A percentile compares a stretch with the other conserved stretches of the same genome.
phyloP scores from a whole-genome alignment of 2,888 invertebrate species.

The Agrotis puta region DNA sequence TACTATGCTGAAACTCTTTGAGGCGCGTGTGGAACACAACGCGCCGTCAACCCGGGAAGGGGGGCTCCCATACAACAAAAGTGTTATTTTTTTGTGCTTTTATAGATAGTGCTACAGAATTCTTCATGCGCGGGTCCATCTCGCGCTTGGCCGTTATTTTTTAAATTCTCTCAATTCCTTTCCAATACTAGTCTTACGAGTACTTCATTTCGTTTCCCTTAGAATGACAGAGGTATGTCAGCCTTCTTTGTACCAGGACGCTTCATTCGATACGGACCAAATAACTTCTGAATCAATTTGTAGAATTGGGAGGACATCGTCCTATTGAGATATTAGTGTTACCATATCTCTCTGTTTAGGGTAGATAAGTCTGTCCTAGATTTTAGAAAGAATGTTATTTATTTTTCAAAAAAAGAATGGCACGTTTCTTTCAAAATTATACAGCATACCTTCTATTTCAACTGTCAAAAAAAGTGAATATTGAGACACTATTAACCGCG shows the following conservation, averaged over 20 bases:
- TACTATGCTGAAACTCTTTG: too few relatives aligned
- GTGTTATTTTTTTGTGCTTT: too few relatives aligned
- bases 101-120: too few relatives aligned
- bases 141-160: too few relatives aligned
- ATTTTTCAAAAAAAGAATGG: background rate
- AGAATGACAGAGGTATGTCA: constrained; percentile 64
- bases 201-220: constrained; percentile 16
- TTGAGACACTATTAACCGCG: too few relatives aligned
- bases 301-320: constrained; percentile 72
- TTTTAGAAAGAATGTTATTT: background rate
- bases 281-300: constrained; percentile 82
- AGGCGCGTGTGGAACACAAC: too few relatives aligned
- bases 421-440: too few relatives aligned
- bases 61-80: too few relatives aligned
- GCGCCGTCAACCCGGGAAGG: too few relatives aligned
- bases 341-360: constrained; percentile 45
- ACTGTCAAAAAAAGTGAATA: too few relatives aligned
- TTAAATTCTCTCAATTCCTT: background rate
- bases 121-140: too few relatives aligned
- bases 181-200: background rate
- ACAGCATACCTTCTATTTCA: too few relatives aligned
- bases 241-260: constrained; percentile 60
- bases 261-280: constrained; percentile 75
- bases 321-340: constrained; percentile 62
- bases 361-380: background rate